Base-by-base conservation (phyloP, 2,797 vertebrate species). In the Taenioides sp. region DNA sequence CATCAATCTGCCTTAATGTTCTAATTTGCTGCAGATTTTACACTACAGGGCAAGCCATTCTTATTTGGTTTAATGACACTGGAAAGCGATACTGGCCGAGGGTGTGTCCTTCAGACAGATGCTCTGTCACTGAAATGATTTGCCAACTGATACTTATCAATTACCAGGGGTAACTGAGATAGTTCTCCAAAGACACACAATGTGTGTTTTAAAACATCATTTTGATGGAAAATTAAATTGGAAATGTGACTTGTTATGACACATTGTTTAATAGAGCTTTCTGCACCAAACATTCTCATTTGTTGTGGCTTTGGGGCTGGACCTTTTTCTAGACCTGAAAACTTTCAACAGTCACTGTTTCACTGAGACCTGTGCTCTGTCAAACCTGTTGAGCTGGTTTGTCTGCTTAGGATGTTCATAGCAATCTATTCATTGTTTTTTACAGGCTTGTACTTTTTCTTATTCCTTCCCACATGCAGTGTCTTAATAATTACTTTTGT, bases 81-180 rank as follows among this genome's bases (percentile, higher is more conserved):
- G 70, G 70, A 78, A 86, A 81, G 76, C 74, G 82, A 83, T 75
- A 81, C 82, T 23, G 65, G 69, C 18, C 34, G 1, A 76, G 73
- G 84, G 83, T 78, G 82, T 75, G 84, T 68, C 68, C 43, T 18
- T 25, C 71, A 3, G 25, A 22, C 34, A 74, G 34, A 72, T 57
- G 37, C 74, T 54, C 73, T 40, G 28, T n/a, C 0, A 62, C 5
- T 28, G 0, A 7, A 0, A 9, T 59, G 0, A 34, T 65, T 75
- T 75, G 20, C 23, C 43, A 4, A 0, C 25, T 50, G 37, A 58
- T 18, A 59, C 4, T 14, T 27, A 27, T 59, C 57, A 59, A 20
- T 43, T 40, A 40, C 11, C 9, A 17, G 14, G 12, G 43, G 34
- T 37, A 37, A 47, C 43, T 2, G 3, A 16, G 43, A 47, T 47